Evolutionary conservation across 2,888 invertebrate species (phyloP), one percentile per base, ranked within the genome.

Genomic region (Dascillus cervinus): DNA sequence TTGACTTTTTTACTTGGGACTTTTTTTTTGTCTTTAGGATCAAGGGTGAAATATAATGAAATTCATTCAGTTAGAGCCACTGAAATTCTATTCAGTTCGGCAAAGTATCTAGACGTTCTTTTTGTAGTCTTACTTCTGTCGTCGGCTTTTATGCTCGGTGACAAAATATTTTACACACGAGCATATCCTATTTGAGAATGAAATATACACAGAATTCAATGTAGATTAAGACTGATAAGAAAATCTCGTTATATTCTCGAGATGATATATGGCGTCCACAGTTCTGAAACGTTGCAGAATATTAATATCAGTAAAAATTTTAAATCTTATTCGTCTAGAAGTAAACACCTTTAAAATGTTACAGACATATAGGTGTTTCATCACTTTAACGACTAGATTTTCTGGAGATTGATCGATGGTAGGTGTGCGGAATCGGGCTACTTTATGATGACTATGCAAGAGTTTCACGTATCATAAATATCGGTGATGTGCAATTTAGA

Each of bases 401-500:
- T n/a, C n/a, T 27, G 32, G 25, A 41, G 27, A 31, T 33, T 41
- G 41, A 41, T 41, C 31, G 35, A 41, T 41, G 41, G 33, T n/a
- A 38, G 29, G 15, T 30, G 26, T 38, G 17, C 22, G 25, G 29
- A 33, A 38, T 35, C 38, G 37, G 37, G 41, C 38, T 41, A 35
- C 36, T 41, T 36, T 33, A 33, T 36, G 41, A 38, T 41, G 41
- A 41, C 41, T 38, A 41, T 41, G 41, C 38, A 39, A 30, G 12
- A 35, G 19, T 36, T 38, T 41, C 38, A 39, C 36, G 41, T 35
- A 41, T 41, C 41, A 41, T 41, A 38, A 41, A 41, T 41, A 41
- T 41, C 22, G 32, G 23, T 28, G 34, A 41, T 37, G 34, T 37
- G 31, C 37, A 33, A 33, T 25, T 34, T 34, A 26, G 32, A 36